phyloP scores from a whole-genome alignment of 2,888 invertebrate species.

The Shargacucullia verbasci region DNA sequence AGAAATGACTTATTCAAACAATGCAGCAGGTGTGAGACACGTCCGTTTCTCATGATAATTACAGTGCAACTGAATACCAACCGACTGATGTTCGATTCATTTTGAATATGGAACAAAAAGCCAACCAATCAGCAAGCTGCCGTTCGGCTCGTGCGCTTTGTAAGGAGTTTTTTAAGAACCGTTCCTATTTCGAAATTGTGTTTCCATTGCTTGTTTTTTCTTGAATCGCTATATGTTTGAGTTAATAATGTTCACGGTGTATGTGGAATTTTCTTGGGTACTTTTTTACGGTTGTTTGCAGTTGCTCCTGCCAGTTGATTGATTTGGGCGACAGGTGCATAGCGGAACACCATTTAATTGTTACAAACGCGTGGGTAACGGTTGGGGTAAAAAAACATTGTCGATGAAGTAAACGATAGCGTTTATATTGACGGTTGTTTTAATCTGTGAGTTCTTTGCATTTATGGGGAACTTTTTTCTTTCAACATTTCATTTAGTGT shows the following conservation, averaged over 20 bases:
- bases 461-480: too few relatives aligned
- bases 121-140: slow-evolving; percentile 74
- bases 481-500: too few relatives aligned
- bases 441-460: too few relatives aligned
- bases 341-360: slow-evolving; percentile 58
- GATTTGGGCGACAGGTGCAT: slow-evolving; percentile 64
- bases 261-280: slow-evolving; percentile 37
- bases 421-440: neutral
- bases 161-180: slow-evolving; percentile 41
- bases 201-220: slow-evolving; percentile 29
- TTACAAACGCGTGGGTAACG: slow-evolving; percentile 45
- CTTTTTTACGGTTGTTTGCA: slow-evolving; percentile 54
- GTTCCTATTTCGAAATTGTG: slow-evolving; percentile 59
- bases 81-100: slow-evolving; percentile 57
- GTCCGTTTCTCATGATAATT: slow-evolving; percentile 66
- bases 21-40: slow-evolving; percentile 72
- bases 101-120: slow-evolving; percentile 78
- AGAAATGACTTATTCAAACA: slow-evolving; percentile 50
- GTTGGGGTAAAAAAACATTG: slow-evolving; percentile 18
- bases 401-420: slow-evolving; percentile 17
- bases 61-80: slow-evolving; percentile 61
- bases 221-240: slow-evolving; percentile 12
- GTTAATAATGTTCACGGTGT: slow-evolving; percentile 34
- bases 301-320: slow-evolving; percentile 47
- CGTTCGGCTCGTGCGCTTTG: slow-evolving; percentile 77